Evolutionary conservation across 2,113 vertebrate species (phyloP).

Genomic region (Orientallactaga bullata): DNA sequence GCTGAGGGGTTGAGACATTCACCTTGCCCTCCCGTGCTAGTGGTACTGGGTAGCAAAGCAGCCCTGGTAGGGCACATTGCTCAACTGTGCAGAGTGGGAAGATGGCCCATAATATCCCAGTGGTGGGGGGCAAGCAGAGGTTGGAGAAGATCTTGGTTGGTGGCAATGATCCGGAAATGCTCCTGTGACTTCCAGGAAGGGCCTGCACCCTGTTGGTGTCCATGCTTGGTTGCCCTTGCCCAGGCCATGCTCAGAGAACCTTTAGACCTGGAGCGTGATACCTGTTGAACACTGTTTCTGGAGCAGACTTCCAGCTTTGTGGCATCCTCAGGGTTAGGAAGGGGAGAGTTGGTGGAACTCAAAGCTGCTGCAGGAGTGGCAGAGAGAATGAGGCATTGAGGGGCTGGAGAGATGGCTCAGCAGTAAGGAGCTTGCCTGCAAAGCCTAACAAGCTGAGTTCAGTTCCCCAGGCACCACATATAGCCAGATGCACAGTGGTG

Average conservation of each 20-base stretch:
- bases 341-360: background rate
- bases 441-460: no score
- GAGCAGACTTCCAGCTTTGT: background rate
- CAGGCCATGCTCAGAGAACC: background rate
- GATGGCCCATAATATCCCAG: background rate
- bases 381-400: background rate
- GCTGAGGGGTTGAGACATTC: background rate
- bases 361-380: background rate
- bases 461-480: no score
- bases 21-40: background rate
- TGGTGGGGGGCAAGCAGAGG: background rate
- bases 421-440: no score
- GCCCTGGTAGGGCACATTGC: background rate
- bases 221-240: background rate
- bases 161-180: background rate
- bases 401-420: no score
- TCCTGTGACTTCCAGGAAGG: background rate
- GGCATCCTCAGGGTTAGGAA: background rate
- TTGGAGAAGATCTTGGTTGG: background rate
- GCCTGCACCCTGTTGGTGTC: background rate
- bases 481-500: no score
- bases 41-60: background rate
- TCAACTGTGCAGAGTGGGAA: background rate
- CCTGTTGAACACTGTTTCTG: background rate
- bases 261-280: background rate